phyloP scores from a whole-genome alignment of 2,797 vertebrate genomes.

The Onychomys arenicola region DNA sequence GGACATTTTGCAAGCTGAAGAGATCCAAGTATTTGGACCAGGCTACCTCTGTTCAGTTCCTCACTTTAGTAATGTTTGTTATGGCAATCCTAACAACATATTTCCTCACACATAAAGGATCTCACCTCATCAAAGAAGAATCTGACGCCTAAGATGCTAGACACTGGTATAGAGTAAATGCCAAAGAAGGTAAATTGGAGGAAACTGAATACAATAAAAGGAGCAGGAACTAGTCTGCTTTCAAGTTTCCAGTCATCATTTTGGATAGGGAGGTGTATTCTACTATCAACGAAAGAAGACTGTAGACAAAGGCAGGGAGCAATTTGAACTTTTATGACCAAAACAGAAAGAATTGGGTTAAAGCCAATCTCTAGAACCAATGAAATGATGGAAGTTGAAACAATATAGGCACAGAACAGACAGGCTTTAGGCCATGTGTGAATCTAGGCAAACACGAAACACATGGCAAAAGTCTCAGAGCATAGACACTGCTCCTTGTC shows the following conservation, averaged over 20 bases:
- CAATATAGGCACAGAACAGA: conserved; percentile 49
- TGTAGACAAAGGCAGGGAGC: conserved; percentile 52
- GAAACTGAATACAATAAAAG: conserved; percentile 45
- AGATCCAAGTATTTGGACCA: not conserved
- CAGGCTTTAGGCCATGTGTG: not conserved
- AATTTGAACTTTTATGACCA: conserved; percentile 71
- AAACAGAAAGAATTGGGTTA: conserved; percentile 63
- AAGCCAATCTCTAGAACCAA: conserved; percentile 64
- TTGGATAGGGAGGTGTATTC: conserved; percentile 29
- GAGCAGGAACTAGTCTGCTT: conserved; percentile 57
- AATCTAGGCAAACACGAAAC: conserved; percentile 68
- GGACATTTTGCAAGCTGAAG: not conserved
- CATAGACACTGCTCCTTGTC: conserved; percentile 4
- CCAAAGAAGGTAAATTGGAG: conserved; percentile 17
- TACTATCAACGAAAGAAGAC: conserved; percentile 67
- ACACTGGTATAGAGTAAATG: conserved; percentile 21
- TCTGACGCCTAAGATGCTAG: conserved; percentile 13
- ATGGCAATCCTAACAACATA: not conserved
- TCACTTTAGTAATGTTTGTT: not conserved
- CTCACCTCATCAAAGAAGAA: conserved; percentile 5
- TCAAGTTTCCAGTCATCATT: conserved; percentile 47
- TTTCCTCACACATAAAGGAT: not conserved
- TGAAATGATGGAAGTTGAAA: conserved; percentile 65
- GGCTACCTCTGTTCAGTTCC: conserved; percentile 13
- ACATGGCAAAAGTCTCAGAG: conserved; percentile 31